A percentile compares a stretch with the other conserved stretches of the same genome.
These are phyloP conservation scores for Hybognathus amarus DNA, from an alignment of 2,797 vertebrate species.

Conservation along the genomic window DNA sequence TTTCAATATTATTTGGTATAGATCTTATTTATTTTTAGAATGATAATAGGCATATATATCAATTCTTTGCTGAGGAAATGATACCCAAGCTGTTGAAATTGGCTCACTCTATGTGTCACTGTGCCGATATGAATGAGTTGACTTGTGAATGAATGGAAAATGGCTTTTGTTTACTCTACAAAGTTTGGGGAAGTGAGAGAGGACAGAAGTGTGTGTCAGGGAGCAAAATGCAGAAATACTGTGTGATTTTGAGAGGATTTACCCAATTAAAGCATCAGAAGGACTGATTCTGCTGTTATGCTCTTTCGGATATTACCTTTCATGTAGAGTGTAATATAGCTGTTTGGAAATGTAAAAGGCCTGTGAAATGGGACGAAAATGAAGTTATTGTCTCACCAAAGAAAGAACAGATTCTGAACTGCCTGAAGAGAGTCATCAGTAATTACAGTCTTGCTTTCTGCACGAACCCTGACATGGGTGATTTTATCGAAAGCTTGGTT, in stretches of 20 bases:
- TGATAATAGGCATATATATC: not conserved
- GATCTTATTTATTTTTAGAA: not conserved
- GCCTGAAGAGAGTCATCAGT: not conserved
- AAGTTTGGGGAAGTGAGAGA: not conserved
- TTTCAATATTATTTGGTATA: not conserved
- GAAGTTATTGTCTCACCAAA: not conserved
- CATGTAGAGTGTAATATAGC: not conserved
- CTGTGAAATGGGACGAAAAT: not conserved
- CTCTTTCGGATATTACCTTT: not conserved
- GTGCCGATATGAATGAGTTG: constrained; percentile 10
- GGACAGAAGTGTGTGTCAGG: not conserved
- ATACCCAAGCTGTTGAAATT: not conserved
- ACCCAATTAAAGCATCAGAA: not conserved
- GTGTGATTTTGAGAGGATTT: constrained; percentile 15
- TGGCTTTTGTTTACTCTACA: constrained; percentile 14
- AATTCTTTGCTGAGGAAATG: not conserved
- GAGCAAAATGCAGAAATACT: not conserved
- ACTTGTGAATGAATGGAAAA: constrained; percentile 12
- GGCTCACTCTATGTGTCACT: not conserved
- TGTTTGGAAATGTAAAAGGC: not conserved
- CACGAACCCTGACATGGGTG: not conserved
- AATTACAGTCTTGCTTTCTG: not conserved
- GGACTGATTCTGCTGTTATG: not conserved
- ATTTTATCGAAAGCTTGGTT: no score
- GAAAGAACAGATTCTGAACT: not conserved